Percentiles rank a stretch among this genome's conserved stretches.
These are phyloP conservation scores for Leptinotarsa rubiginosa DNA, from an alignment of 2,888 invertebrate species.

Conservation along the genomic window DNA sequence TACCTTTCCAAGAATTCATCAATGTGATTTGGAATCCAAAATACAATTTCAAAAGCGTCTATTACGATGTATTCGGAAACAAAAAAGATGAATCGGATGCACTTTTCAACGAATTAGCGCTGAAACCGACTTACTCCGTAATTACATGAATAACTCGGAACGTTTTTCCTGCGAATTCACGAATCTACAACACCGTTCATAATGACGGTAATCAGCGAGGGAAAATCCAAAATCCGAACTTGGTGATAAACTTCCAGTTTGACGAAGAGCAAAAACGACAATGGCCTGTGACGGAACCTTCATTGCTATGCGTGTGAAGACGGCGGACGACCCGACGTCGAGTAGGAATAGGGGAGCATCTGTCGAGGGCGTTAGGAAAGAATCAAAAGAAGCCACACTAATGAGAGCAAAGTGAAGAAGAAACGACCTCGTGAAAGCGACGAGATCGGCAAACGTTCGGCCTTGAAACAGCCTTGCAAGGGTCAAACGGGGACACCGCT, in stretches of 20 bases:
- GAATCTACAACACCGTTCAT: background rate
- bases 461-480: conserved; percentile 68
- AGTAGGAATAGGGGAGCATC: background rate
- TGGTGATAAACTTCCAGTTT: background rate
- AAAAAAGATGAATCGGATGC: background rate
- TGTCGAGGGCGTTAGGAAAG: conserved; percentile 44
- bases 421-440: conserved; percentile 59
- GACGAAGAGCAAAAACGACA: background rate
- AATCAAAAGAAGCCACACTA: conserved; percentile 54
- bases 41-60: too few species aligned
- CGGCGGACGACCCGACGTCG: background rate
- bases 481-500: conserved; percentile 59
- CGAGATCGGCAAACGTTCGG: conserved; percentile 66
- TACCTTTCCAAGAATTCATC: too few species aligned
- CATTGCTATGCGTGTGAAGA: background rate
- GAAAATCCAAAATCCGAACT: background rate
- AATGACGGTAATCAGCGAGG: background rate
- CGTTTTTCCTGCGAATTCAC: background rate
- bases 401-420: conserved; percentile 64
- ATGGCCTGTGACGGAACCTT: background rate
- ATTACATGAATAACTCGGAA: background rate
- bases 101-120: background rate
- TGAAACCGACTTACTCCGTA: background rate
- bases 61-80: too few species aligned
- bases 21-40: too few species aligned